These are phyloP conservation scores for Nycticebus coucang DNA, from an alignment of 2,113 vertebrate genomes.

Conservation along the genomic window DNA sequence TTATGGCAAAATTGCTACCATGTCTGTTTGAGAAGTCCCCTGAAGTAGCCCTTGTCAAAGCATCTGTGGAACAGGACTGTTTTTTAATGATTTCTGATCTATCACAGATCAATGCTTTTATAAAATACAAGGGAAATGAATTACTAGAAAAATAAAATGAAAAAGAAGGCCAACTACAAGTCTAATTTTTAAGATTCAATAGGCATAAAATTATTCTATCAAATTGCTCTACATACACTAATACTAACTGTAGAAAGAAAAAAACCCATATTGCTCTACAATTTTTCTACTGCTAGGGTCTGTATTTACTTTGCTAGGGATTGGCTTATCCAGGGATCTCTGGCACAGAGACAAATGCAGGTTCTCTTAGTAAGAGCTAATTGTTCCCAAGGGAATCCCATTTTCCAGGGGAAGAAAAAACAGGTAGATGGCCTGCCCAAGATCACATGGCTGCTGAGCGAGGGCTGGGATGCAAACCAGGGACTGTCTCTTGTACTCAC, in stretches of 20 bases:
- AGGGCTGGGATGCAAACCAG: neutral
- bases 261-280: neutral
- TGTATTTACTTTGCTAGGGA: neutral
- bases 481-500: neutral
- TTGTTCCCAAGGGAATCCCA: neutral
- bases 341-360: neutral
- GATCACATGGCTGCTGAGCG: neutral
- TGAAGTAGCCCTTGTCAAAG: neutral
- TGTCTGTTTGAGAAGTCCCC: neutral
- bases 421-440: neutral
- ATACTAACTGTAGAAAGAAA: too few species aligned
- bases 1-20: neutral
- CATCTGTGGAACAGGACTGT: neutral
- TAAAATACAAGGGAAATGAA: slow-evolving; percentile 38
- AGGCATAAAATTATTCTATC: neutral
- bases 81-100: neutral
- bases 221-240: neutral
- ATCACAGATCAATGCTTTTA: neutral
- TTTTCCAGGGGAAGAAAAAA: neutral
- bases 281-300: neutral
- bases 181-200: neutral
- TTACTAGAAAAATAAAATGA: neutral
- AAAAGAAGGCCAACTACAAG: neutral
- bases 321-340: neutral
- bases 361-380: neutral